Evolutionary conservation across 2,888 invertebrate species (phyloP), one percentile per base, ranked within the genome.

Genomic region (Dorcus hopei): DNA sequence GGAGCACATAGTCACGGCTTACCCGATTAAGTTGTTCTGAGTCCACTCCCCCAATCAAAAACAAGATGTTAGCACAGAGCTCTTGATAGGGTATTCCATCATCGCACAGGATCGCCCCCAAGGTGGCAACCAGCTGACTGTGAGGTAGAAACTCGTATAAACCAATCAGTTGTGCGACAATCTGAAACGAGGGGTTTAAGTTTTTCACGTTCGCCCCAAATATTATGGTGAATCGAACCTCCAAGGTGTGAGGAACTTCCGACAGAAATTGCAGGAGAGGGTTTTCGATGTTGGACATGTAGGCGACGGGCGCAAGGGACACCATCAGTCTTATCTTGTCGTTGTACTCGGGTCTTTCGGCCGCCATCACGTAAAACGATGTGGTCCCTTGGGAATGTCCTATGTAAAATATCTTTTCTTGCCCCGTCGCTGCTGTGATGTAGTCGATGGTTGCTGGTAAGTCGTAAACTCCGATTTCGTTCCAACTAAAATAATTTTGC

Each of bases 361-460:
- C 81, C 39, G 80, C 78, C 81, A 86, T 81, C 0, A 85, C 84
- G 77, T 83, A 87, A 72, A 86, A 86, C 11, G 77, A 78, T 0
- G 86, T 85, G 0, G 85, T 84, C 78, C 86, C 72, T 54, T 85
- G 84, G 5, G 89, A 90, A 73, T 91, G 90, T 0, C 89, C 92
- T 3, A 88, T 76, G 72, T 89, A 91, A 63, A 85, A 84, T 0
- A 92, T 66, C 58, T 84, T 81, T 2, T 80, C 58, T 23, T 82
- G 80, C 0, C 82, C 80, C 0, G 88, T 87, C 38, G 77, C 75
- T 26, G 74, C 68, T 2, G 86, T 69, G 9, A 87, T 80, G 71
- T 87, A 84, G 71, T 92, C 87, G 26, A 93, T 84, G 81, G 86
- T 87, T 0, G 90, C 88, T 7, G 92, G 90, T 0, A 92, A 71